Percentiles rank a stretch among this genome's conserved stretches.
These are phyloP conservation scores for Tetragnatha versicolor DNA, from an alignment of 1,140 invertebrate genomes.

Conservation along the genomic window DNA sequence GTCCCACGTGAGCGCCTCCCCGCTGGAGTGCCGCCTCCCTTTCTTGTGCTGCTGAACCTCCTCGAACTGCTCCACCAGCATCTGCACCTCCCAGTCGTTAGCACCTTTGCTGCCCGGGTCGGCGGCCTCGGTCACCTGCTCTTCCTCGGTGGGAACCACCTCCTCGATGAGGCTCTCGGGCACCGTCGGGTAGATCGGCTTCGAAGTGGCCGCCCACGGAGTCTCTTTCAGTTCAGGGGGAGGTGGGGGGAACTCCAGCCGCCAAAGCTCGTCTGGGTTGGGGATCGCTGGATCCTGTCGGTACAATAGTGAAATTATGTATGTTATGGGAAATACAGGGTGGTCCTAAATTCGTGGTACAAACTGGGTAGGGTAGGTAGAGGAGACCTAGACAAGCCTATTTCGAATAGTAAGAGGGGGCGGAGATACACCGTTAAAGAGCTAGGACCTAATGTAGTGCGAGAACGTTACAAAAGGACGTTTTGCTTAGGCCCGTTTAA, in stretches of 20 bases:
- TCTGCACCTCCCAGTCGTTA: slow-evolving; percentile 77
- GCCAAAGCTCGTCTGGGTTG: slow-evolving; percentile 17
- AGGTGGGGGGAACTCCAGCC: slow-evolving; percentile 36
- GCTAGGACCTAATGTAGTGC: no score
- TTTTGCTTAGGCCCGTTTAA: no score
- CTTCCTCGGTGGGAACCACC: not conserved
- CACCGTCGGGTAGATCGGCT: not conserved
- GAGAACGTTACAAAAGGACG: no score
- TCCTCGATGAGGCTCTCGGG: slow-evolving; percentile 21
- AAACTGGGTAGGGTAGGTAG: no score
- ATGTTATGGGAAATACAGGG: no score
- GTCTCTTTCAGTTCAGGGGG: not conserved
- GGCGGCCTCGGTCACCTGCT: not conserved
- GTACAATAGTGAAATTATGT: no score
- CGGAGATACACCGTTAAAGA: no score
- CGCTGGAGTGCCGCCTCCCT: slow-evolving; percentile 29
- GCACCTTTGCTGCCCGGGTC: slow-evolving; percentile 56
- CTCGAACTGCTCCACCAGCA: slow-evolving; percentile 77
- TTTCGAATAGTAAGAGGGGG: no score
- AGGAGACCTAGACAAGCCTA: no score
- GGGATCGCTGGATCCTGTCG: not conserved
- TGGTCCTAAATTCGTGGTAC: no score
- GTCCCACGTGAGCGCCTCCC: slow-evolving; percentile 25
- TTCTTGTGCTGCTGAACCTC: slow-evolving; percentile 48
- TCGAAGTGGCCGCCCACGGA: not conserved